Base-by-base conservation (phyloP, 1,140 invertebrate genomes). In the Diorhabda elongata region DNA sequence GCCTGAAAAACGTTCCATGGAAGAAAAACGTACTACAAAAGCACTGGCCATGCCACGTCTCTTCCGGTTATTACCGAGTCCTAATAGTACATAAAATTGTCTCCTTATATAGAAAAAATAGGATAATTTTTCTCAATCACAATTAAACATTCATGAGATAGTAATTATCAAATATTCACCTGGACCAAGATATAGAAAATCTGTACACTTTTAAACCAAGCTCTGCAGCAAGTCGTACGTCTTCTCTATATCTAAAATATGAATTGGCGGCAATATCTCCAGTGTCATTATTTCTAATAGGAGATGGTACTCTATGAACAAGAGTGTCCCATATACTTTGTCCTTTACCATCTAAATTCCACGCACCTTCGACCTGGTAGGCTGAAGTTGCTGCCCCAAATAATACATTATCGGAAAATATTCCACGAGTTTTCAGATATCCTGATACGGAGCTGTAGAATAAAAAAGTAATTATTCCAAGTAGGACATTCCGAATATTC, bases 271-370 rank as follows among this genome's bases (percentile, higher is more conserved):
- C 58, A 26, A 26, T 26, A 26, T 26, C 26, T 26, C 26, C 26
- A 60, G 58, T 60, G 26, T 60, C 58, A 60, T 11, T 7, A 60
- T 63, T 44, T 8, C 7, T 0, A 63, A 9, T 44, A 5, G 7
- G 6, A n/a, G 7, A 9, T 7, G n/a, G 6, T 7, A 3, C 6
- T 2, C 7, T 42, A 44, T 43, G 42, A 9, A 45, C 44, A 5
- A 3, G 5, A 44, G 43, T 3, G 77, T 89, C 87, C 86, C 85
- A 86, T 71, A 84, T 84, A 70, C 81, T 84, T 75, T 83, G 82
- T 7, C 83, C 82, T 73, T 79, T 78, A 26, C 26, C 26, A 11
- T 77, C 74, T 60, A 45, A 75, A 72, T 82, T 79, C 80, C 81
- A 82, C 41, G 69, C 80, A 60, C 81, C 81, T 76, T 82, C 81